Percentiles rank a stretch among this genome's conserved stretches.
phyloP scores from a whole-genome alignment of 2,113 vertebrate species.

The Parus major region DNA sequence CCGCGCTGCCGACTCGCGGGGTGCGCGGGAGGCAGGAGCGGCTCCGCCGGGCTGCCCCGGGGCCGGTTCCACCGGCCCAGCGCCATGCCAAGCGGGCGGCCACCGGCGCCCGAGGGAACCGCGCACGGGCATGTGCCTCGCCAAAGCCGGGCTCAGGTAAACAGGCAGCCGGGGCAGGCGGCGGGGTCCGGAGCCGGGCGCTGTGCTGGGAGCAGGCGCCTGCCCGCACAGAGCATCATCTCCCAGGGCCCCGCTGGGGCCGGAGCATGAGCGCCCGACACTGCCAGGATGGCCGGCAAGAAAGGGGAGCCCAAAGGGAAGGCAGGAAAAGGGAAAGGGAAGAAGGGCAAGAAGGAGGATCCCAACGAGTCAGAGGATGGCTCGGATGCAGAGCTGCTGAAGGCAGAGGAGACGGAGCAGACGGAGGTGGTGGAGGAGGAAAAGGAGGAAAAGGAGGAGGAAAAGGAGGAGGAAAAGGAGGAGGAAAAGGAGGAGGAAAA shows the following conservation, averaged over 20 bases:
- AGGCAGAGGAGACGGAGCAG: constrained; percentile 57
- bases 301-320: constrained; percentile 70
- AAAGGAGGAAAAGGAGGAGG: constrained; percentile 62
- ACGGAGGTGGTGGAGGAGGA: constrained; percentile 68
- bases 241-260: not conserved
- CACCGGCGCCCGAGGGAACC: not conserved
- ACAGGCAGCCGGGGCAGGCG: not conserved
- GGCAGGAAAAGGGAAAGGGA: constrained; percentile 27
- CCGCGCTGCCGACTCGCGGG: constrained; percentile 58
- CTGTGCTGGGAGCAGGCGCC: not conserved
- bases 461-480: constrained; percentile 32
- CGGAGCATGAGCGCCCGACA: constrained; percentile 57
- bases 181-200: not conserved
- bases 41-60: not conserved
- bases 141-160: constrained; percentile 14
- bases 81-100: not conserved
- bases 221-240: not conserved
- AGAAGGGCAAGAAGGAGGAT: constrained; percentile 81
- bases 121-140: not conserved
- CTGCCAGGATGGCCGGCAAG: constrained; percentile 81
- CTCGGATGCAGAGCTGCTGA: constrained; percentile 77
- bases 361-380: constrained; percentile 81
- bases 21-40: constrained; percentile 11
- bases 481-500: constrained; percentile 23
- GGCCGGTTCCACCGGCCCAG: not conserved